A percentile compares a stretch with the other conserved stretches of the same genome.
phyloP scores from a whole-genome alignment of 2,113 vertebrate genomes.

The Pangasianodon gigas region DNA sequence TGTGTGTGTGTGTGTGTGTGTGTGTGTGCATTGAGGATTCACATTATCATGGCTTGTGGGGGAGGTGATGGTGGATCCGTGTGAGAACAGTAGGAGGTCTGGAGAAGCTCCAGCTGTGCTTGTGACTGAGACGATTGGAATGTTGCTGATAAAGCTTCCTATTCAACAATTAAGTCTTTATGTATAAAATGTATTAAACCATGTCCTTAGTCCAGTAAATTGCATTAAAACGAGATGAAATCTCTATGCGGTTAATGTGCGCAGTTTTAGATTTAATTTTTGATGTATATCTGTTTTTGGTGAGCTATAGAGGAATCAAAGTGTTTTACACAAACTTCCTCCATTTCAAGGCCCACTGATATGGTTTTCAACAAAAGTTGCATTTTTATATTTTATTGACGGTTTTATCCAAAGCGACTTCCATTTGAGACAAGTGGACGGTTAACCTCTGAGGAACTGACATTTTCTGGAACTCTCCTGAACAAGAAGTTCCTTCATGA shows the following conservation, averaged over 20 bases:
- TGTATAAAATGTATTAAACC: neutral
- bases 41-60: slow-evolving; percentile 29
- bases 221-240: neutral
- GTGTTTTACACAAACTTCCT: neutral
- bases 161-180: slow-evolving; percentile 10
- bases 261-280: neutral
- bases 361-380: neutral
- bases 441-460: neutral
- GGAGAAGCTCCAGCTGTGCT: slow-evolving; percentile 50
- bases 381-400: neutral
- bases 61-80: slow-evolving; percentile 29
- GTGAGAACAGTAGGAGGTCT: slow-evolving; percentile 49
- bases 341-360: neutral
- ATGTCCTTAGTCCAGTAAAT: neutral
- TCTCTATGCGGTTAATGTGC: neutral
- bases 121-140: slow-evolving; percentile 43
- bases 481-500: neutral
- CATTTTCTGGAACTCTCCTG: neutral
- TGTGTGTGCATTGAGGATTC: slow-evolving; percentile 10
- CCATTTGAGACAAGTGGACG: no score
- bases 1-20: slow-evolving; percentile 31
- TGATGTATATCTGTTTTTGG: neutral
- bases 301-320: neutral
- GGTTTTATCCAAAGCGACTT: neutral
- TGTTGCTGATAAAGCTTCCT: slow-evolving; percentile 40